Percentiles rank a stretch among this genome's conserved stretches.
Conservation (phyloP, 1,140 invertebrate species). For the Ceratitis capitata region DNA sequence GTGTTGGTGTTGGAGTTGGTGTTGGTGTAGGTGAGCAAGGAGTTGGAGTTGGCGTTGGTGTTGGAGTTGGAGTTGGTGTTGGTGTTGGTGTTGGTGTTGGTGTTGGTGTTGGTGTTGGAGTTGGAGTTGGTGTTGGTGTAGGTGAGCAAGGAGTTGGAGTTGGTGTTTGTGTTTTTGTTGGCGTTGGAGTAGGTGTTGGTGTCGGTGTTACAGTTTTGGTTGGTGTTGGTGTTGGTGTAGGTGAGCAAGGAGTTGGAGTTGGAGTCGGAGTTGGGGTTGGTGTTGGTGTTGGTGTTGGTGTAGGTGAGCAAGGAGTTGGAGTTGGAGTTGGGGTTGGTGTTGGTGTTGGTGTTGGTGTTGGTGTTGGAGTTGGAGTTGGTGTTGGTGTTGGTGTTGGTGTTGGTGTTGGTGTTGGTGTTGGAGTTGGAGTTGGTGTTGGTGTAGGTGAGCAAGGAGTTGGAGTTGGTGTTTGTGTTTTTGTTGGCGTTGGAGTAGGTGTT, state of each 20-base stretch:
- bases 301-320: not conserved
- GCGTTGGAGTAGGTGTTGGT: not conserved
- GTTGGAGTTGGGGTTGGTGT: not conserved
- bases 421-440: not conserved
- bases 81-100: conserved; percentile 1
- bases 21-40: conserved; percentile 38
- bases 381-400: not conserved
- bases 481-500: not conserved
- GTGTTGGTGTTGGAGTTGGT: conserved; percentile 40
- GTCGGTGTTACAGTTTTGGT: not conserved
- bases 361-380: not conserved
- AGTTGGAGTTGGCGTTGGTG: conserved; percentile 27
- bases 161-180: not conserved
- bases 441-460: not conserved
- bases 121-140: not conserved
- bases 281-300: not conserved
- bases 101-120: not conserved
- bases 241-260: not conserved
- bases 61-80: conserved; percentile 40
- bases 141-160: not conserved
- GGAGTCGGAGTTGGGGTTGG: not conserved
- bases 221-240: not conserved
- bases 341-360: not conserved
- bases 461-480: not conserved
- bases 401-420: not conserved